A percentile compares a stretch with the other conserved stretches of the same genome.
Conservation (phyloP, 2,797 vertebrate species). For the Xenops minutus region DNA sequence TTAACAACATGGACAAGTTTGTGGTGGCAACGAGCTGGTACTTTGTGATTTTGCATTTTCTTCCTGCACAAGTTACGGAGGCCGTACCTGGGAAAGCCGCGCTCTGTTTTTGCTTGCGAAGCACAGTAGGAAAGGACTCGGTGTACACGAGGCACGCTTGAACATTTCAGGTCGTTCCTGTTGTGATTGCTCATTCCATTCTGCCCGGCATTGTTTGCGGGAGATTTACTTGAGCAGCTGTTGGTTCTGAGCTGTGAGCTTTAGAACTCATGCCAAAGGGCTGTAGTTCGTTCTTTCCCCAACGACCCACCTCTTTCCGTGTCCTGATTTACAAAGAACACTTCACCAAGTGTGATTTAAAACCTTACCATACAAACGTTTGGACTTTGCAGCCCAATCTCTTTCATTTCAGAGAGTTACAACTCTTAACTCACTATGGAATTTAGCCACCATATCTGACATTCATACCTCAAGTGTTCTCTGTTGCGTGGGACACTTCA, state of each 20-base stretch:
- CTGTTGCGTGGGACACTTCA: slow-evolving; percentile 69
- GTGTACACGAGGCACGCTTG: slow-evolving; percentile 59
- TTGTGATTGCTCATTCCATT: slow-evolving; percentile 61
- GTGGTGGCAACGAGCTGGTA: slow-evolving; percentile 57
- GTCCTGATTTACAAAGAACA: slow-evolving; percentile 61
- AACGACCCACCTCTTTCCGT: slow-evolving; percentile 34
- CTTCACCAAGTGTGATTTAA: slow-evolving; percentile 56
- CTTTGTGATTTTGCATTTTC: slow-evolving; percentile 63
- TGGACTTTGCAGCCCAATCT: slow-evolving; percentile 62
- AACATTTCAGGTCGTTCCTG: slow-evolving; percentile 72
- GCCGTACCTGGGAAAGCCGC: slow-evolving; percentile 56
- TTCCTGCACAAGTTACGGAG: slow-evolving; percentile 65
- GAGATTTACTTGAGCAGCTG: slow-evolving; percentile 65
- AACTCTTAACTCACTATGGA: slow-evolving; percentile 63
- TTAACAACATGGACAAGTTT: slow-evolving; percentile 55
- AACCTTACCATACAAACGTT: slow-evolving; percentile 42
- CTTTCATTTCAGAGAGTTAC: slow-evolving; percentile 67
- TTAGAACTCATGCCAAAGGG: slow-evolving; percentile 75
- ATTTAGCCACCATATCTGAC: slow-evolving; percentile 72
- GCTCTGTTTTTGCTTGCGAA: slow-evolving; percentile 64
- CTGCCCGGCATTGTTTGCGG: slow-evolving; percentile 52
- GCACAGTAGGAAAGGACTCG: slow-evolving; percentile 54
- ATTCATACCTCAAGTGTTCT: slow-evolving; percentile 76
- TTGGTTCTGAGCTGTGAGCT: slow-evolving; percentile 70
- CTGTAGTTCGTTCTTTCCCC: slow-evolving; percentile 59